Percentiles rank a stretch among this genome's conserved stretches.
Evolutionary conservation across 2,888 invertebrate genomes (phyloP).

Genomic region (Himalopsyche kuldschensis): DNA sequence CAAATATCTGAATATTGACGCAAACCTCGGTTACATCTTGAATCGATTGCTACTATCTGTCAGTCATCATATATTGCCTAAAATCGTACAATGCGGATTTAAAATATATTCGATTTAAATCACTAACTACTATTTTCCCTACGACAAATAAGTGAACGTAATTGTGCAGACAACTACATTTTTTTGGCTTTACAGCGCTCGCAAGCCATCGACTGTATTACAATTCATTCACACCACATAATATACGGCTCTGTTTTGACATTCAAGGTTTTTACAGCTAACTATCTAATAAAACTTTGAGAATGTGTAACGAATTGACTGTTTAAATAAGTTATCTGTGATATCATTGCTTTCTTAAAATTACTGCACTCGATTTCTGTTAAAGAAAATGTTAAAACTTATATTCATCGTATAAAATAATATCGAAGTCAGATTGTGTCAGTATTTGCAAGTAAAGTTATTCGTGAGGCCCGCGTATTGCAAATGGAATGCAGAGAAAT

Average conservation of each 20-base stretch:
- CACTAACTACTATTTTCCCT: not conserved
- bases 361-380: too few species aligned
- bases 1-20: slow-evolving; percentile 9
- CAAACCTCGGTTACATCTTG: not conserved
- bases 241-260: not conserved
- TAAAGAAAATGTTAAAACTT: too few species aligned
- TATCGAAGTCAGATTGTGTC: not conserved
- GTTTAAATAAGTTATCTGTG: too few species aligned
- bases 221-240: not conserved
- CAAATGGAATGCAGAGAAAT: not conserved
- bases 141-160: not conserved
- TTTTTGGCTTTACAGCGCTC: not conserved
- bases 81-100: not conserved
- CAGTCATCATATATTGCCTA: not conserved
- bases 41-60: not conserved
- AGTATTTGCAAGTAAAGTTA: not conserved
- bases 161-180: not conserved
- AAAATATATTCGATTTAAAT: not conserved
- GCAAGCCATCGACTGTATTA: not conserved
- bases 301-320: too few species aligned
- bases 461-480: not conserved
- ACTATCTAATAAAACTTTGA: too few species aligned
- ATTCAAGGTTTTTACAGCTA: not conserved
- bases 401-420: not conserved
- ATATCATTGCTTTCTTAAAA: too few species aligned